phyloP scores from a whole-genome alignment of 2,797 vertebrate genomes.

The Aulostomus chinensis region DNA sequence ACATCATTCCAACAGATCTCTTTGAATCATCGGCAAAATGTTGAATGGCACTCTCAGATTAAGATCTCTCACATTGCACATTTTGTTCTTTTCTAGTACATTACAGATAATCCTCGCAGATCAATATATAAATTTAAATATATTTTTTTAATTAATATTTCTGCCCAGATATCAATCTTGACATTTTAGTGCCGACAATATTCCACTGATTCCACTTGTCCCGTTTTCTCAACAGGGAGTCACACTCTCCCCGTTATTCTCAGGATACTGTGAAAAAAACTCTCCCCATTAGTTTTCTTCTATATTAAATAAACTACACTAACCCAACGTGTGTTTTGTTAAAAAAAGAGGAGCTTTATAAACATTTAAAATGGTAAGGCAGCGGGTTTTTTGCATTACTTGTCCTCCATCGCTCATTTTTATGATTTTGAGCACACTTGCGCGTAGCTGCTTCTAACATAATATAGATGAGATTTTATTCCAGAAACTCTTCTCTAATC shows the following conservation, averaged over 20 bases:
- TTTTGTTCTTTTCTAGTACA: too few relatives aligned
- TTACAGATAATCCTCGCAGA: too few relatives aligned
- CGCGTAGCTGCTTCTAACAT: too few relatives aligned
- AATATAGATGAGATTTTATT: too few relatives aligned
- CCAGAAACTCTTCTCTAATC: too few relatives aligned
- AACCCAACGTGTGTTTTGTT: conserved; percentile 5
- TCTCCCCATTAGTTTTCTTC: too few relatives aligned
- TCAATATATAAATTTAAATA: too few relatives aligned
- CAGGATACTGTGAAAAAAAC: too few relatives aligned
- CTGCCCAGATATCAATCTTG: conserved; percentile 6
- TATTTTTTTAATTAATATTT: too few relatives aligned
- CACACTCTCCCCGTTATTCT: too few relatives aligned
- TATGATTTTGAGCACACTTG: too few relatives aligned
- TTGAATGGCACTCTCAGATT: conserved; percentile 25
- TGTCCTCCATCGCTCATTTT: conserved; percentile 2
- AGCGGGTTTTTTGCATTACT: conserved; percentile 50
- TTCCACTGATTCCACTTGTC: conserved; percentile 8
- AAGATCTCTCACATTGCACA: conserved; percentile 51
- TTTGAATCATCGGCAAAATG: neutral
- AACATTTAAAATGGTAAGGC: conserved; percentile 69
- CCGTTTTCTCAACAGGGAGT: too few relatives aligned
- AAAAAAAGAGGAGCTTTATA: conserved; percentile 44
- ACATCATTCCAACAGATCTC: conserved; percentile 15
- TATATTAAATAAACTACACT: conserved; percentile 26
- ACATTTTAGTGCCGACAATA: conserved; percentile 1